Conservation (phyloP, 2,888 invertebrate species). For the Leucoptera coffeella region DNA sequence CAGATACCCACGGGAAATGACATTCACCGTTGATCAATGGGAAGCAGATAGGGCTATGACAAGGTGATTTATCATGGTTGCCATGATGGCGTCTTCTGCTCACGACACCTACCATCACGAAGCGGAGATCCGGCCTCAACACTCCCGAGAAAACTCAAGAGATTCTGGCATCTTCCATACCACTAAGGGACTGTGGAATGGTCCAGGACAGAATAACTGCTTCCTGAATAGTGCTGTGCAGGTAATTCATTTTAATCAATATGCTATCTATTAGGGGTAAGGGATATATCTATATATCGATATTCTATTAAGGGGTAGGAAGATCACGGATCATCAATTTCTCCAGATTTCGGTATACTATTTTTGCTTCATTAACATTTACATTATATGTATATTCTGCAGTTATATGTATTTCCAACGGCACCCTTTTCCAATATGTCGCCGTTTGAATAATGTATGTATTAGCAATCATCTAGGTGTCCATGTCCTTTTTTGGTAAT, state of each 20-base stretch:
- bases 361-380: too few relatives aligned
- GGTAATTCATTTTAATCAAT: slow-evolving; percentile 65
- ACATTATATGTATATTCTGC: too few relatives aligned
- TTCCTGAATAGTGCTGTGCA: slow-evolving; percentile 94
- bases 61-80: slow-evolving; percentile 20
- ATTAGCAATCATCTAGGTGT: too few relatives aligned
- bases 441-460: too few relatives aligned
- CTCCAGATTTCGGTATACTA: too few relatives aligned
- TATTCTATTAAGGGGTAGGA: background rate
- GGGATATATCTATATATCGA: too few relatives aligned
- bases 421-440: too few relatives aligned
- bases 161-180: slow-evolving; percentile 58
- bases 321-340: too few relatives aligned
- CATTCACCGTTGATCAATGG: background rate
- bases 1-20: background rate
- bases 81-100: slow-evolving; percentile 29
- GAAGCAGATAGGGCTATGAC: slow-evolving; percentile 2
- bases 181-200: slow-evolving; percentile 85
- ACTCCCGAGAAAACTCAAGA: slow-evolving; percentile 50
- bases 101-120: slow-evolving; percentile 24
- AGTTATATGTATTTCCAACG: too few relatives aligned
- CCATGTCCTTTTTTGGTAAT: too few relatives aligned
- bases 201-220: slow-evolving; percentile 92
- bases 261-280: too few relatives aligned
- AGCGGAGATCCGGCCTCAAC: slow-evolving; percentile 34